phyloP scores from a whole-genome alignment of 2,113 vertebrate genomes.

The Sterrhoptilus dennistouni region DNA sequence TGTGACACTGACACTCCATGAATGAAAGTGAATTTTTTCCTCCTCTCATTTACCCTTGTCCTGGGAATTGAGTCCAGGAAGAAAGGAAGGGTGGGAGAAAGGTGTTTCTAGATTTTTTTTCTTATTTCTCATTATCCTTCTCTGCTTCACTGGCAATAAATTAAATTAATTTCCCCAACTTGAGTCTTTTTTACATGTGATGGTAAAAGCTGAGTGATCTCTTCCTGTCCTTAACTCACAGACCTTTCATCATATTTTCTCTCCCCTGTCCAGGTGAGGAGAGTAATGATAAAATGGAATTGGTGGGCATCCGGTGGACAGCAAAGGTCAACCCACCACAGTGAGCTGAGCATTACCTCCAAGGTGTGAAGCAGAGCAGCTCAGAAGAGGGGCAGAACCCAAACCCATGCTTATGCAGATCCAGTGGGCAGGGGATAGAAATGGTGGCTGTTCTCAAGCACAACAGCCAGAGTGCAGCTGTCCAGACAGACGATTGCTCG shows the following conservation, averaged over 20 bases:
- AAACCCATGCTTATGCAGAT: fast-evolving
- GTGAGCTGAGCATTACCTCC: not conserved
- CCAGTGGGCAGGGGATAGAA: not conserved
- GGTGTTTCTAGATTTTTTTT: not conserved
- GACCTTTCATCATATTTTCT: not conserved
- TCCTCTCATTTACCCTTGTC: not conserved
- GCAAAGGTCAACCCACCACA: not conserved
- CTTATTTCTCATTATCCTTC: not conserved
- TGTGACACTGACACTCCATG: not conserved
- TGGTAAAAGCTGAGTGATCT: not conserved
- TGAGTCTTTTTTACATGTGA: not conserved
- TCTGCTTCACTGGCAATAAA: not conserved
- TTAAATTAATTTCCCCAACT: not conserved
- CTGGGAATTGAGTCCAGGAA: not conserved
- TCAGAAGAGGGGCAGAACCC: not conserved
- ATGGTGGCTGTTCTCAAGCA: not conserved
- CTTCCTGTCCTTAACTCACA: not conserved
- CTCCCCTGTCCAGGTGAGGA: not conserved
- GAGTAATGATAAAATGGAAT: not conserved
- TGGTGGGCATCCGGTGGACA: not conserved
- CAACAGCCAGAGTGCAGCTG: not conserved
- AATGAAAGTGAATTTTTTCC: not conserved
- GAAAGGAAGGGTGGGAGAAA: not conserved
- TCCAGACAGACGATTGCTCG: not conserved
- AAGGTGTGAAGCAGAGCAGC: not conserved